Conservation (phyloP, 2,797 vertebrate genomes). For the Cheirogaleus major region DNA sequence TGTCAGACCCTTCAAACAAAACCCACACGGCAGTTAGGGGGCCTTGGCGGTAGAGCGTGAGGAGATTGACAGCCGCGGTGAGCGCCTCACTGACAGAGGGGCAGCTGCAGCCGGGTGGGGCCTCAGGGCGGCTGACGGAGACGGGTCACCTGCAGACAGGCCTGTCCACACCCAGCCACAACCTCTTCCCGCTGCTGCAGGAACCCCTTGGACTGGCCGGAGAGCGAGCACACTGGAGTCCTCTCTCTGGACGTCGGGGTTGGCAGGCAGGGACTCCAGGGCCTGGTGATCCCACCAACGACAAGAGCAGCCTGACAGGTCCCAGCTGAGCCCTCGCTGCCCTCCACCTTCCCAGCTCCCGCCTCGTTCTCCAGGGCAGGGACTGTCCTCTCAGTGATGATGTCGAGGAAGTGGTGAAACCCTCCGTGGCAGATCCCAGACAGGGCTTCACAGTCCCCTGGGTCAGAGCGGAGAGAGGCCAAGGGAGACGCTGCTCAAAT, state of each 20-base stretch:
- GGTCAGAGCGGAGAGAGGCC: neutral
- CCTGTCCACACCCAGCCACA: neutral
- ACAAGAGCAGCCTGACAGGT: neutral
- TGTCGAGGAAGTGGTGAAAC: neutral
- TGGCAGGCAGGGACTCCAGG: neutral
- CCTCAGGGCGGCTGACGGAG: neutral
- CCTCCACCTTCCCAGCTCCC: neutral
- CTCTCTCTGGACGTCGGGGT: neutral
- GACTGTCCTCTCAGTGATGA: neutral
- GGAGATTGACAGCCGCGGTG: neutral
- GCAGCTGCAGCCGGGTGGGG: too few relatives aligned
- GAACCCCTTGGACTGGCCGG: neutral
- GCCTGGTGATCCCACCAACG: rapidly evolving
- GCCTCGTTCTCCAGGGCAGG: neutral
- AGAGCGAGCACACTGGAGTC: too few relatives aligned
- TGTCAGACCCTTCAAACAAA: neutral
- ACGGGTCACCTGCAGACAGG: neutral
- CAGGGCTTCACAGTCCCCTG: neutral
- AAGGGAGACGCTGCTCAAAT: neutral
- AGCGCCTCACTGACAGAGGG: neutral
- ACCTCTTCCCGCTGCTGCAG: neutral
- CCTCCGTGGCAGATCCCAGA: neutral
- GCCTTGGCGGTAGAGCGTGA: neutral
- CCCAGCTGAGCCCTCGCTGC: neutral
- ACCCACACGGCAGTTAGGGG: neutral